phyloP scores from a whole-genome alignment of 35 echinoderm and acorn worm genomes.

The Lytechinus variegatus region DNA sequence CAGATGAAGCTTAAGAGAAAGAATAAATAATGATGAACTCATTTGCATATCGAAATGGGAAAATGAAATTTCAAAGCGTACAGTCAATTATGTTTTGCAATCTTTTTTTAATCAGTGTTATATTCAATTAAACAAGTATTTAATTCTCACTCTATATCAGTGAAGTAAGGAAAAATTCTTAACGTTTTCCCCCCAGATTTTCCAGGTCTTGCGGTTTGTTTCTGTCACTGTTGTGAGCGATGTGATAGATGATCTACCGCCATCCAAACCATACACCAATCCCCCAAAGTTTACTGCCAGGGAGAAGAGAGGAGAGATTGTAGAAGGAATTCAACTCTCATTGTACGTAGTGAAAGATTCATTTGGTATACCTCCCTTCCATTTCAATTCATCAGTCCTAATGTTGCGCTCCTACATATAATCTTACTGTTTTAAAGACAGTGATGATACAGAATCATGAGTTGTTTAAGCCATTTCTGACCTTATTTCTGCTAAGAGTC shows the following conservation, averaged over 20 bases:
- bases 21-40: too few relatives aligned
- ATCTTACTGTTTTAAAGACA: not conserved
- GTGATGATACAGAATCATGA: too few relatives aligned
- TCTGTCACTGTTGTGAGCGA: conserved; percentile 56
- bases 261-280: conserved; percentile 55
- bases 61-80: too few relatives aligned
- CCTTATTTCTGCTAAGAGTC: not conserved
- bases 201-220: conserved; percentile 67
- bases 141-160: too few relatives aligned
- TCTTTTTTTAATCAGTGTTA: too few relatives aligned
- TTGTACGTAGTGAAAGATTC: not conserved
- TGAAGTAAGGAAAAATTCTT: too few relatives aligned
- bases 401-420: not conserved
- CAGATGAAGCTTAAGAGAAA: too few relatives aligned
- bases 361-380: not conserved
- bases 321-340: conserved; percentile 56
- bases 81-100: too few relatives aligned
- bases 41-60: too few relatives aligned
- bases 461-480: not conserved
- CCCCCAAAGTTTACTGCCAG: conserved; percentile 57
- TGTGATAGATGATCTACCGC: conserved; percentile 57
- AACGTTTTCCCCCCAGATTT: conserved; percentile 23
- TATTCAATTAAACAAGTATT: too few relatives aligned
- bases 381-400: not conserved
- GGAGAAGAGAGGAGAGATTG: conserved; percentile 59